Percentiles rank a stretch among this genome's conserved stretches.
Evolutionary conservation across 2,888 invertebrate species (phyloP).

Genomic region (Malachius bipustulatus): DNA sequence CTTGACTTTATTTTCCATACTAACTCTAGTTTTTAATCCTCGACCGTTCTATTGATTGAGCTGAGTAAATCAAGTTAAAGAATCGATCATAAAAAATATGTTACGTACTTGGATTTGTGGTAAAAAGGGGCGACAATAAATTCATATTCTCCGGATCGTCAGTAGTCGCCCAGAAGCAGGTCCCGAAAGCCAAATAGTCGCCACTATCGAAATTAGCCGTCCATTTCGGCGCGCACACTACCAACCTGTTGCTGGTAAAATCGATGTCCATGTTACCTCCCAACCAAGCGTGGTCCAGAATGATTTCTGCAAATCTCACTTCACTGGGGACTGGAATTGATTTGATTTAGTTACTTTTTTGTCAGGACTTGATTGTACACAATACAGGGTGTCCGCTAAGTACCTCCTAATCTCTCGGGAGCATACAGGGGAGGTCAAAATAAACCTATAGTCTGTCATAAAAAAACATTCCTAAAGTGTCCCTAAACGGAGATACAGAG

Average conservation of each 20-base stretch:
- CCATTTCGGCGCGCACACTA: constrained; percentile 37
- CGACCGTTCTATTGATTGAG: too few species aligned
- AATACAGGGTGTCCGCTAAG: too few species aligned
- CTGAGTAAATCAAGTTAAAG: background rate
- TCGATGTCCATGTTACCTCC: constrained; percentile 35
- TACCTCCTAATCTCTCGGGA: too few species aligned
- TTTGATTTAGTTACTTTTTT: too few species aligned
- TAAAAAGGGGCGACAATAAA: background rate
- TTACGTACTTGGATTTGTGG: background rate
- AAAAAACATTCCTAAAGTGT: too few species aligned
- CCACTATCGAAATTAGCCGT: constrained; percentile 14
- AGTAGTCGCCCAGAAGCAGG: constrained; percentile 29
- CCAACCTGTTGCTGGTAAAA: constrained; percentile 23
- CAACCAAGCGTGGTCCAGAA: constrained; percentile 29
- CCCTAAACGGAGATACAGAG: too few species aligned
- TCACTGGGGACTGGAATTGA: too few species aligned
- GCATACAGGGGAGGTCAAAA: too few species aligned
- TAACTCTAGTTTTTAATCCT: too few species aligned
- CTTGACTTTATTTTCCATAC: too few species aligned
- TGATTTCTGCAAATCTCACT: background rate
- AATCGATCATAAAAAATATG: background rate
- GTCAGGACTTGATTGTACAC: too few species aligned
- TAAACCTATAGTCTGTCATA: too few species aligned
- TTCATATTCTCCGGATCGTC: constrained; percentile 16
- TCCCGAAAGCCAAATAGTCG: constrained; percentile 26